Base-by-base conservation (phyloP, 1,140 invertebrate species). In the Apis florea region DNA sequence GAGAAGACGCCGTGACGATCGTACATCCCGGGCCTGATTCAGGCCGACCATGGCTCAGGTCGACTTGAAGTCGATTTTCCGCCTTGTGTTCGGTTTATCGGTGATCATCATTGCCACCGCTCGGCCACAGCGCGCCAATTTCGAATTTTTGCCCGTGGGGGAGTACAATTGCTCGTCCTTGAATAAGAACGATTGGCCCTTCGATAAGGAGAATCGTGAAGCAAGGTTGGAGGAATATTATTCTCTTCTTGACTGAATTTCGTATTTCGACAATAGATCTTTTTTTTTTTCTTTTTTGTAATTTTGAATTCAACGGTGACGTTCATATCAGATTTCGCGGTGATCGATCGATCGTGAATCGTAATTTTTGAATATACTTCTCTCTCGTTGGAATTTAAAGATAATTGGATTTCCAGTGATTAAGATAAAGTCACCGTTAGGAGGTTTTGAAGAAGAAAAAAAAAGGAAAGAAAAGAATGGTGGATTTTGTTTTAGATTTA, bases 1-100 rank as follows among this genome's bases (percentile, higher is more conserved):
- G 76, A 79, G 80, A 49, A 87, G 84, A 79, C 83, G 87, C 82
- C 88, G 85, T 85, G 75, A 82, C 71, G 84, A 71, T 69, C 83
- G 85, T 68, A 82, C 47, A 79, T 83, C 63, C 83, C 73, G 82
- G 31, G 72, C 74, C 82, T 66, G 75, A 81, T 79, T 56, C 63
- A 78, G 75, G 80, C 79, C 71, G 53, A 66, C 47, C 74, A 87
- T 87, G 87, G 76, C 80, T 73, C n/a, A n/a, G n/a, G 12, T 24
- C 54, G 77, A 61, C 78, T 40, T 86, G 40, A 19, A 59, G 40
- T 81, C 75, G 77, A 77, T 85, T 56, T 19, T 85, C 59, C 70
- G 67, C 69, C 8, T 80, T 31, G 59, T 66, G 47, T 26, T 86
- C 68, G 56, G 49, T 81, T 77, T 83, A 51, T 76, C 61, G 54